Percentiles rank a stretch among this genome's conserved stretches.
Evolutionary conservation across 2,113 vertebrate genomes (phyloP).

Genomic region (Hippocampus mohnikei): DNA sequence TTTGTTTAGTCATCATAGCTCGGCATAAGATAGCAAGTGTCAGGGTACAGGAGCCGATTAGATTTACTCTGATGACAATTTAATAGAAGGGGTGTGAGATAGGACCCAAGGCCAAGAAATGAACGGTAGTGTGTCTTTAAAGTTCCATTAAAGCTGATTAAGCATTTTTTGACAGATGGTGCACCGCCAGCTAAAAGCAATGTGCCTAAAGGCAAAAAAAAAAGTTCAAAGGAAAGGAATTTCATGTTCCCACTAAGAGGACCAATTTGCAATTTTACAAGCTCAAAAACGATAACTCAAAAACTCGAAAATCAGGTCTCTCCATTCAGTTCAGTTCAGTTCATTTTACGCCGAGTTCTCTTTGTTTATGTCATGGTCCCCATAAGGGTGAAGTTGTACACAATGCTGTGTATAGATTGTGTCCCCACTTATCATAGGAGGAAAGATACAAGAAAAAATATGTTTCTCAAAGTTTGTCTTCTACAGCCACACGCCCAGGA

Average conservation of each 20-base stretch:
- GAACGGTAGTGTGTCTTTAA: constrained; percentile 19
- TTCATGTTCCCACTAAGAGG: constrained; percentile 32
- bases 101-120: neutral
- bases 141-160: constrained; percentile 24
- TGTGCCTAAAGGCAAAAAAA: constrained; percentile 24
- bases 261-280: constrained; percentile 31
- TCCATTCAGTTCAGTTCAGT: neutral
- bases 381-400: neutral
- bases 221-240: constrained; percentile 30
- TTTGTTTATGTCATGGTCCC: neutral
- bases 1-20: constrained; percentile 1
- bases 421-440: neutral
- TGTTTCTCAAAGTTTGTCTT: neutral
- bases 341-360: neutral
- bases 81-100: constrained; percentile 11
- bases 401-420: neutral
- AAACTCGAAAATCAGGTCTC: constrained; percentile 11
- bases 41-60: neutral
- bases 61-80: constrained; percentile 10
- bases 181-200: constrained; percentile 13
- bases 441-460: neutral
- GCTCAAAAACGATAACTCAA: constrained; percentile 43
- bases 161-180: constrained; percentile 26
- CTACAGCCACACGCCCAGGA: neutral
- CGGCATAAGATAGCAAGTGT: neutral